These are phyloP conservation scores for Phanerotoma sp. DNA, from an alignment of 2,888 invertebrate species.

Conservation along the genomic window DNA sequence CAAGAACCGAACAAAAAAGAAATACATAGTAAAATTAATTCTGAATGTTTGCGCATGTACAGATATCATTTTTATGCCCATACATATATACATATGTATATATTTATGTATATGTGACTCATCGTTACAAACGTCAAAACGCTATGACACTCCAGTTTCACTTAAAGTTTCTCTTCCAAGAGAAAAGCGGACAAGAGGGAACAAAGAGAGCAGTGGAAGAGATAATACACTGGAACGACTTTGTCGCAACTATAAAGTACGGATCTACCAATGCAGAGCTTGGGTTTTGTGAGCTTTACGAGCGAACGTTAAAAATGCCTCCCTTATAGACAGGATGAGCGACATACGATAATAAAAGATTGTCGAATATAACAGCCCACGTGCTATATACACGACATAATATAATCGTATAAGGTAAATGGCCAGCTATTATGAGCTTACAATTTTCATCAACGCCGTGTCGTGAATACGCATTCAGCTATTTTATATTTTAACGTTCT, in stretches of 20 bases:
- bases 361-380: constrained; percentile 1
- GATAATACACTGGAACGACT: constrained; percentile 9
- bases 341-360: background rate
- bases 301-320: constrained; percentile 31
- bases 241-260: constrained; percentile 16
- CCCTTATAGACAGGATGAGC: constrained; percentile 18
- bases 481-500: no score
- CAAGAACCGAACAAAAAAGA: no score
- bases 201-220: constrained; percentile 9
- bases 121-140: background rate
- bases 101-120: background rate
- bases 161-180: constrained; percentile 3
- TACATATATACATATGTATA: background rate
- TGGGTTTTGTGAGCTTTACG: constrained; percentile 32
- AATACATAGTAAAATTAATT: no score
- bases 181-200: constrained; percentile 10
- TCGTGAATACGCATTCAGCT: no score
- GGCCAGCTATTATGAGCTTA: background rate
- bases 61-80: no score
- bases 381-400: background rate
- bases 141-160: background rate
- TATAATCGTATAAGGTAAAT: constrained; percentile 11
- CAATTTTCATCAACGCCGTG: background rate
- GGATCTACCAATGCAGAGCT: constrained; percentile 32
- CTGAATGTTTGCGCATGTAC: no score